Percentiles rank a stretch among this genome's conserved stretches.
These are phyloP conservation scores for Pseudomyrmex flavicornis DNA, from an alignment of 1,140 invertebrate species.

Conservation along the genomic window DNA sequence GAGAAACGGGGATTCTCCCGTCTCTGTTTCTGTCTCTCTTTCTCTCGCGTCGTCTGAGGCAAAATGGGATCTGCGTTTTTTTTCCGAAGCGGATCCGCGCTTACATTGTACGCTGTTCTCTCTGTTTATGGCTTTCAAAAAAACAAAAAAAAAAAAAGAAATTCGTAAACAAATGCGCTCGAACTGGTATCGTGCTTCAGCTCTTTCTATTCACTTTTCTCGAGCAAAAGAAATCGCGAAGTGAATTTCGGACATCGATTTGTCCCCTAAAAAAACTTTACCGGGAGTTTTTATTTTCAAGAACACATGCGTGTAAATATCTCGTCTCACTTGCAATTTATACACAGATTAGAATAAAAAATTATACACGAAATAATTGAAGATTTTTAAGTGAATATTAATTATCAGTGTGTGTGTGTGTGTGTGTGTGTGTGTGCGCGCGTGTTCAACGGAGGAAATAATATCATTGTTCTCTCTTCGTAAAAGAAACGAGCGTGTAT, in stretches of 20 bases:
- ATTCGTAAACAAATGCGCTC: constrained; percentile 22
- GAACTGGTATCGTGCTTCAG: background rate
- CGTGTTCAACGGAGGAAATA: constrained; percentile 31
- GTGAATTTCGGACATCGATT: background rate
- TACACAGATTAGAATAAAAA: background rate
- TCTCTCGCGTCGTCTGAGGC: constrained; percentile 1
- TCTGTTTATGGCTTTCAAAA: constrained; percentile 18
- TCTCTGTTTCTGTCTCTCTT: background rate
- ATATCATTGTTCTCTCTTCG: constrained; percentile 1
- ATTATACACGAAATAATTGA: too few relatives aligned
- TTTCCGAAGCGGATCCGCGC: constrained; percentile 18
- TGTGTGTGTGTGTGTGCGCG: background rate
- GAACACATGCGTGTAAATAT: background rate
- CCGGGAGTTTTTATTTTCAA: too few relatives aligned
- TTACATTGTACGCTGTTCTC: constrained; percentile 28
- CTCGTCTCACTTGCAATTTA: background rate
- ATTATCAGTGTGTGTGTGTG: constrained; percentile 60
- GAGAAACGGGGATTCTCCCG: background rate
- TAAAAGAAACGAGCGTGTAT: constrained; percentile 33
- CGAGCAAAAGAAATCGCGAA: background rate
- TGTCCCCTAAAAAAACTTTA: too few relatives aligned
- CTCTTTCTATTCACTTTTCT: constrained; percentile 17
- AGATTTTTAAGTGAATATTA: constrained; percentile 54
- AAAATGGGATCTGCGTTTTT: constrained; percentile 4
- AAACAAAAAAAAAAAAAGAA: background rate